These are phyloP conservation scores for Hymenopus coronatus DNA, from an alignment of 2,888 invertebrate species.

Conservation along the genomic window DNA sequence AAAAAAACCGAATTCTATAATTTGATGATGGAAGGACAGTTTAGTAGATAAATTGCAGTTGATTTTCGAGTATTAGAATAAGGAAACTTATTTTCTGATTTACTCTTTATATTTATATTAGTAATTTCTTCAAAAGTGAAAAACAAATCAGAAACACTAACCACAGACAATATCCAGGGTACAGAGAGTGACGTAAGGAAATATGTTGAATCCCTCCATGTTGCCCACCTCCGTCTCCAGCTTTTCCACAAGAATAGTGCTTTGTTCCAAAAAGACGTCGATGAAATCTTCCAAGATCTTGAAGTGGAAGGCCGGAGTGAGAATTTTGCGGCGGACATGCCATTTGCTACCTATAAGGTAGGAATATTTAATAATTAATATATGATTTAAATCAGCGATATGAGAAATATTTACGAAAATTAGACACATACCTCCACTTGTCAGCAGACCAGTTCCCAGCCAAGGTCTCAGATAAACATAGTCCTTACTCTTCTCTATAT, in stretches of 20 bases:
- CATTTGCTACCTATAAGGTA: conserved; percentile 53
- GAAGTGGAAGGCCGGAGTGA: conserved; percentile 69
- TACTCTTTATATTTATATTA: too few relatives aligned
- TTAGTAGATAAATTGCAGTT: too few relatives aligned
- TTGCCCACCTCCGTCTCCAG: conserved; percentile 46
- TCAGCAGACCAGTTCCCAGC: conserved; percentile 57
- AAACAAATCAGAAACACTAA: conserved; percentile 42
- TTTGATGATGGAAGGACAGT: too few relatives aligned
- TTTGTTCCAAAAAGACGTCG: conserved; percentile 62
- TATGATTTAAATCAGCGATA: background rate
- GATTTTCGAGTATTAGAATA: too few relatives aligned
- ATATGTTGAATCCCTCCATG: conserved; percentile 53
- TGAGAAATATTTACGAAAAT: background rate
- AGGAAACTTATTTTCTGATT: too few relatives aligned
- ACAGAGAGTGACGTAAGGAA: conserved; percentile 59
- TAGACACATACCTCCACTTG: conserved; percentile 48
- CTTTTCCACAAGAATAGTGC: conserved; percentile 53
- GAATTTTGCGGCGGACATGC: conserved; percentile 59
- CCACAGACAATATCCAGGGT: conserved; percentile 66
- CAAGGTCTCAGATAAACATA: conserved; percentile 58
- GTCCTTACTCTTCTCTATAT: conserved; percentile 58
- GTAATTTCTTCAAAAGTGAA: too few relatives aligned
- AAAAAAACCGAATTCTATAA: too few relatives aligned
- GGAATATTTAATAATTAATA: background rate
- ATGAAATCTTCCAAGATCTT: conserved; percentile 66